Percentiles rank a stretch among this genome's conserved stretches.
These are phyloP conservation scores for Hemaris fuciformis DNA, from an alignment of 2,888 invertebrate genomes.

Conservation along the genomic window DNA sequence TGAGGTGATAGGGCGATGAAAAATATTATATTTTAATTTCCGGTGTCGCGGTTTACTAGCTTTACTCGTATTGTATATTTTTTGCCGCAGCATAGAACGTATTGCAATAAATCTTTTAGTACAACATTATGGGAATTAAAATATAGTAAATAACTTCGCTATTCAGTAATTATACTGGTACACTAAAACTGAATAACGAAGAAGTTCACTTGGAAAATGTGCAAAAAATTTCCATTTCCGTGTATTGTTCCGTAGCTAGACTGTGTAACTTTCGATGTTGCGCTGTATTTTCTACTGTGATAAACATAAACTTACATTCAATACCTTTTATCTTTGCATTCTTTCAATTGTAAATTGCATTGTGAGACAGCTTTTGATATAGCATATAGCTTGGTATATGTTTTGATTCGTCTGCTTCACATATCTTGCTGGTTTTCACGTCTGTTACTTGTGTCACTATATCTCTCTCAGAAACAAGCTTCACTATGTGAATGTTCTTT, in stretches of 20 bases:
- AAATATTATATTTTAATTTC: slow-evolving; percentile 10
- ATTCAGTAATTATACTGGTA: background rate
- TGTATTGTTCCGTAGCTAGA: slow-evolving; percentile 7
- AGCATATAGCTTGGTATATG: slow-evolving; percentile 5
- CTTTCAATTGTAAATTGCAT: background rate
- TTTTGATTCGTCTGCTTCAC: background rate
- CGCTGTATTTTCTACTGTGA: slow-evolving; percentile 10
- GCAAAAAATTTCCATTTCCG: background rate
- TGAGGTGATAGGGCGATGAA: background rate
- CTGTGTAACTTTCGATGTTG: slow-evolving; percentile 1
- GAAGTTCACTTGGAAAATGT: background rate
- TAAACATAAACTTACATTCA: background rate
- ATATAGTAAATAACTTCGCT: background rate
- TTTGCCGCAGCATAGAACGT: background rate
- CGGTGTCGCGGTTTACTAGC: background rate
- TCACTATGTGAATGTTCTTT: slow-evolving; percentile 38
- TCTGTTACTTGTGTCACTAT: slow-evolving; percentile 1
- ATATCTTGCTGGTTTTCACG: background rate
- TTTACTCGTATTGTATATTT: background rate
- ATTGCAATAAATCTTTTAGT: background rate
- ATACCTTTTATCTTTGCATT: slow-evolving; percentile 4
- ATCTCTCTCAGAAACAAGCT: slow-evolving; percentile 21
- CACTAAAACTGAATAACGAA: background rate
- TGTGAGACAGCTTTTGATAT: slow-evolving; percentile 5
- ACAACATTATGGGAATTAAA: background rate